These are phyloP conservation scores for Macrobrachium rosenbergii DNA, from an alignment of 1,140 invertebrate species.

Conservation along the genomic window DNA sequence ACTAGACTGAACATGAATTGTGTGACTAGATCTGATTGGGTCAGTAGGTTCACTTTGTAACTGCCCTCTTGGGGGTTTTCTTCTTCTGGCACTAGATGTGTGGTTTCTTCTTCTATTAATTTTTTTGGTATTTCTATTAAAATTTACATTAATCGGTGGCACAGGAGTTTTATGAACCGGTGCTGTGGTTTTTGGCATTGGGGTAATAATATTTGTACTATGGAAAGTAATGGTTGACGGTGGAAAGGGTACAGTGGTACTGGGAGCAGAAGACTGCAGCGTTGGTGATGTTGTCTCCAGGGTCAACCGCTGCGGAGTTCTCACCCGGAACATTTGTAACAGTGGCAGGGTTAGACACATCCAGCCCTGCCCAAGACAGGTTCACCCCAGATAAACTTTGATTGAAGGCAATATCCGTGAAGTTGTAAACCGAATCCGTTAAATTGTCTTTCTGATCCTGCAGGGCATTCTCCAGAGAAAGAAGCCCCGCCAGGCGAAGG, in stretches of 20 bases:
- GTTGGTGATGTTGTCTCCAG: no score
- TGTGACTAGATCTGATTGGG: no score
- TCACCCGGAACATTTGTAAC: no score
- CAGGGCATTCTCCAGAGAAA: slow-evolving; percentile 44
- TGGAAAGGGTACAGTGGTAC: background rate
- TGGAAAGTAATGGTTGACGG: background rate
- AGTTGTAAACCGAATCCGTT: slow-evolving; percentile 8
- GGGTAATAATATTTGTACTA: background rate
- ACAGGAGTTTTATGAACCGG: background rate
- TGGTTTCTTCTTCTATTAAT: background rate
- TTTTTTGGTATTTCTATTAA: background rate
- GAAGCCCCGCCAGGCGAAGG: slow-evolving; percentile 39
- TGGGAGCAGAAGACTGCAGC: background rate
- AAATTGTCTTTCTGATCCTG: slow-evolving; percentile 36
- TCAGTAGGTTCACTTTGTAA: no score
- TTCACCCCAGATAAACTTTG: background rate
- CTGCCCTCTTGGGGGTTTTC: no score
- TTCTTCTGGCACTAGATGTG: no score
- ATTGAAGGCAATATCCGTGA: background rate
- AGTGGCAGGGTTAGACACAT: no score
- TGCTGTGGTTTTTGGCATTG: background rate
- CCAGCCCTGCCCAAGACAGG: background rate
- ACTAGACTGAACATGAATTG: no score
- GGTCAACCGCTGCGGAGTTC: no score
- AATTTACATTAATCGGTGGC: background rate